Percentiles rank a stretch among this genome's conserved stretches.
phyloP scores from a whole-genome alignment of 2,113 vertebrate species.

The Geothlypis trichas region DNA sequence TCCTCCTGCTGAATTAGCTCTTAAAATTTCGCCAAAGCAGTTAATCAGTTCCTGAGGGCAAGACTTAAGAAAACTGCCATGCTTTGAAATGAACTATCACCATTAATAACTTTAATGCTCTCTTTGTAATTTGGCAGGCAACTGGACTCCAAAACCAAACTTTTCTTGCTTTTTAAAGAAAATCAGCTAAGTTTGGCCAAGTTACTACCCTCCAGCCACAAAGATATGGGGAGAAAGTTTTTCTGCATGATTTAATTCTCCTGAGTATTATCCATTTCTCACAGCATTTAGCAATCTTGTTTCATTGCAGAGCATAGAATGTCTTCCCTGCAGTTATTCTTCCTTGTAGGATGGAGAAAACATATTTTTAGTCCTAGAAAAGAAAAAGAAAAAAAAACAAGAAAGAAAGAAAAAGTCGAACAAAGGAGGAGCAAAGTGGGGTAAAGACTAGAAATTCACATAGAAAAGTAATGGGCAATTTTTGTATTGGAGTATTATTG shows the following conservation, averaged over 20 bases:
- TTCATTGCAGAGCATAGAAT: background rate
- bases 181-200: background rate
- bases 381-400: accelerated
- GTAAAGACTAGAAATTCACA: background rate
- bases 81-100: background rate
- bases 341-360: background rate
- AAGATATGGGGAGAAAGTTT: background rate
- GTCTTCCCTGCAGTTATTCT: background rate
- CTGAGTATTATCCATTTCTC: background rate
- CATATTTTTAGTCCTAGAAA: background rate
- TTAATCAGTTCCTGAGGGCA: background rate
- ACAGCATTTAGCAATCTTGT: background rate
- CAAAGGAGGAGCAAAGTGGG: accelerated
- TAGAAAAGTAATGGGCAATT: background rate
- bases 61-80: background rate
- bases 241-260: background rate
- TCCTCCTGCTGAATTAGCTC: background rate
- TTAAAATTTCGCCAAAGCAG: background rate
- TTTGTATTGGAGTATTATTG: background rate
- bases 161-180: background rate
- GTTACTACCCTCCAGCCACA: background rate
- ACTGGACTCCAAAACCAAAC: background rate
- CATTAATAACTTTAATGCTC: background rate
- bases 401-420: background rate
- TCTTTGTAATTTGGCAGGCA: background rate